Evolutionary conservation across 2,888 invertebrate genomes (phyloP).

Genomic region (Dione juno): DNA sequence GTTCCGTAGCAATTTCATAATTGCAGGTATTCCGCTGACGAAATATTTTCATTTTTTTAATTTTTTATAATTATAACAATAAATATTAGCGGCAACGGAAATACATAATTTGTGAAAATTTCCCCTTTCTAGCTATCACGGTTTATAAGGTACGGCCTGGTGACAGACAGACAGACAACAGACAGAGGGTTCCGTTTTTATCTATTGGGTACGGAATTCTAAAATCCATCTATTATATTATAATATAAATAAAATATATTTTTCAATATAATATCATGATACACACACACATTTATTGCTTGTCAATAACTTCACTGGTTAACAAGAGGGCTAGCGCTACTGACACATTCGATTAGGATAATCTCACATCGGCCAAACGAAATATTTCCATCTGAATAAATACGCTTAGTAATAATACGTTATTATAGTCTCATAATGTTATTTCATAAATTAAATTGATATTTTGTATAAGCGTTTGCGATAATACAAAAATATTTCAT

Average conservation of each 20-base stretch:
- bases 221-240: too few relatives aligned
- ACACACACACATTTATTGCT: not conserved
- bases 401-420: not conserved
- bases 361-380: slow-evolving; percentile 20
- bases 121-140: too few relatives aligned
- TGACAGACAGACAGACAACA: too few relatives aligned
- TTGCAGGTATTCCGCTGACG: too few relatives aligned
- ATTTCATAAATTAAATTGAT: not conserved
- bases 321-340: slow-evolving; percentile 13
- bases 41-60: too few relatives aligned
- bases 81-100: too few relatives aligned
- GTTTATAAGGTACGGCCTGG: too few relatives aligned
- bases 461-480: not conserved
- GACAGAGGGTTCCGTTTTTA: too few relatives aligned
- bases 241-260: not conserved
- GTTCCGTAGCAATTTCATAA: too few relatives aligned
- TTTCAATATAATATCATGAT: not conserved
- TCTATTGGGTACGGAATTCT: too few relatives aligned
- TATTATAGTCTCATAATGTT: not conserved
- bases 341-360: slow-evolving; percentile 19
- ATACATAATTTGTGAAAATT: too few relatives aligned
- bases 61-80: too few relatives aligned
- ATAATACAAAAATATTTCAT: not conserved
- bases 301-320: slow-evolving; percentile 25
- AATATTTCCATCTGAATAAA: slow-evolving; percentile 18